These are phyloP conservation scores for Sesamia inferens DNA, from an alignment of 2,888 invertebrate species.

Conservation along the genomic window DNA sequence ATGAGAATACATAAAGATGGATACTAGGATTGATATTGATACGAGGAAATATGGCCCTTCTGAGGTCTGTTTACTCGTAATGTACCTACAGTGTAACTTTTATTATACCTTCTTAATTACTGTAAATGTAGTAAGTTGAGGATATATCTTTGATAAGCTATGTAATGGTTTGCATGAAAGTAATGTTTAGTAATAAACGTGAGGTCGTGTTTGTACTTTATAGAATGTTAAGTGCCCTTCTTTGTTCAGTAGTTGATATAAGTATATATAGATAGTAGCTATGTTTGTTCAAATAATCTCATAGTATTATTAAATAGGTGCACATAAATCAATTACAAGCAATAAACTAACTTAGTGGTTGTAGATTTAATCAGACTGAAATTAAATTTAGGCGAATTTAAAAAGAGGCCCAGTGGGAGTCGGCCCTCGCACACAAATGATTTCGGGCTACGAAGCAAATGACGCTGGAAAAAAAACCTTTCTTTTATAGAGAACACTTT, in stretches of 20 bases:
- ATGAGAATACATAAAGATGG: slow-evolving; percentile 62
- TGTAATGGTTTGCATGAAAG: slow-evolving; percentile 30
- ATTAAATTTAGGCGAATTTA: slow-evolving; percentile 34
- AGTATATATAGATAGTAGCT: slow-evolving; percentile 3
- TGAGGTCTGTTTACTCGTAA: slow-evolving; percentile 48
- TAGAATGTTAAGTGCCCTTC: slow-evolving; percentile 33
- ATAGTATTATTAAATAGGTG: slow-evolving; percentile 20
- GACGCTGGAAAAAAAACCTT: background rate
- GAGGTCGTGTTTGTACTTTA: slow-evolving; percentile 36
- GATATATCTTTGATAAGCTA: slow-evolving; percentile 33
- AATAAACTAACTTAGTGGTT: slow-evolving; percentile 16
- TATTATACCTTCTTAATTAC: slow-evolving; percentile 37
- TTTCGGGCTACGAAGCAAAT: background rate
- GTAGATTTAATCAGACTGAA: slow-evolving; percentile 48
- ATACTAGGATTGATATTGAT: slow-evolving; percentile 48
- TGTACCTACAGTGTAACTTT: slow-evolving; percentile 49
- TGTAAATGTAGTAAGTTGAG: slow-evolving; percentile 37
- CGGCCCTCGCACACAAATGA: background rate
- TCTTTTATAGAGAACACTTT: background rate
- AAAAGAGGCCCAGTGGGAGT: background rate
- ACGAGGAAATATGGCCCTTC: slow-evolving; percentile 41
- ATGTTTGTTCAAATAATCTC: slow-evolving; percentile 28
- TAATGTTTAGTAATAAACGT: slow-evolving; percentile 28
- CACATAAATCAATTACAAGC: slow-evolving; percentile 14
- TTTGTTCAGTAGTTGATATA: slow-evolving; percentile 22